Percentiles rank a stretch among this genome's conserved stretches.
phyloP scores from a whole-genome alignment of 2,797 vertebrate species.

The Gadopsis marmoratus region DNA sequence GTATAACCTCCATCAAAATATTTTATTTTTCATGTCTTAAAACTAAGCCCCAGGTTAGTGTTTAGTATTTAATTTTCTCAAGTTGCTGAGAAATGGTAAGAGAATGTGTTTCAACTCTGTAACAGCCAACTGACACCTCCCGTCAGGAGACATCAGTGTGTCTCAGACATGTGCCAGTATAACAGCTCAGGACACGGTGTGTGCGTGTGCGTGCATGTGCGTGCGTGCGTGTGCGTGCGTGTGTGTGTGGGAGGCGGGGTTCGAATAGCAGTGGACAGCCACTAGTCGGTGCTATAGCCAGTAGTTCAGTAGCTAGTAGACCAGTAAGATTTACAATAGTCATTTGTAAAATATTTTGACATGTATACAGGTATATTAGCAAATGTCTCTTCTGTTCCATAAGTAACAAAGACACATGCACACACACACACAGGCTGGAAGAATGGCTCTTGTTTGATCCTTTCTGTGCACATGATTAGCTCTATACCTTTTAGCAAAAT shows the following conservation, averaged over 20 bases:
- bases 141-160: not conserved
- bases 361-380: not conserved
- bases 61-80: not conserved
- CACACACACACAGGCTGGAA: not conserved
- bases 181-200: not conserved
- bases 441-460: not conserved
- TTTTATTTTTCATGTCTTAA: not conserved
- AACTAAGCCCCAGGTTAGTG: not conserved
- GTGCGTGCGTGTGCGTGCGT: too few species aligned
- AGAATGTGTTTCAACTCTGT: not conserved
- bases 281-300: constrained; percentile 16
- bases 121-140: not conserved
- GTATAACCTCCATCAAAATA: not conserved
- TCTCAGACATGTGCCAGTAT: not conserved
- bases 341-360: not conserved
- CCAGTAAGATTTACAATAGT: not conserved
- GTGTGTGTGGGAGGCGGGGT: not conserved
- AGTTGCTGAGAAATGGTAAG: constrained; percentile 7
- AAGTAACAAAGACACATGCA: not conserved
- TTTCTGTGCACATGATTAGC: not conserved
- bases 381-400: not conserved
- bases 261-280: not conserved
- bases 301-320: too few species aligned
- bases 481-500: constrained; percentile 1
- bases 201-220: too few species aligned